Evolutionary conservation across 37 sponge, comb jelly and placozoan species (phyloP).

Genomic region (Hormiphora californensis): DNA sequence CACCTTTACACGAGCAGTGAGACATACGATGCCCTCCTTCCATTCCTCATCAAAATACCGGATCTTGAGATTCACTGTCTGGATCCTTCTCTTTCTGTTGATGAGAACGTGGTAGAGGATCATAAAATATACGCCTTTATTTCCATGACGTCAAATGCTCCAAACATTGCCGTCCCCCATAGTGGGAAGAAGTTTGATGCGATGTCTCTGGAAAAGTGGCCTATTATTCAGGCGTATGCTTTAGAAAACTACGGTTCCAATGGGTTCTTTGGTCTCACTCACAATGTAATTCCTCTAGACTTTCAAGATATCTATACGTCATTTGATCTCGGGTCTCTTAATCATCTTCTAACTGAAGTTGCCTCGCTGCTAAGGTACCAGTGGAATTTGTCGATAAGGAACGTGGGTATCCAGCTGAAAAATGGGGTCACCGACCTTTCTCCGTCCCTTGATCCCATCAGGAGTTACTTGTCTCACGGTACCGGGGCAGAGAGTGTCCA

Average conservation of each 20-base stretch:
- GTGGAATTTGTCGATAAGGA: conserved; percentile 28
- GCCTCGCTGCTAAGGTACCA: not conserved
- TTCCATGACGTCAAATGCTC: not conserved
- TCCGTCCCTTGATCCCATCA: not conserved
- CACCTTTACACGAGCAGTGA: not conserved
- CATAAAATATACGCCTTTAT: conserved; percentile 41
- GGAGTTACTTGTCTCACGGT: not conserved
- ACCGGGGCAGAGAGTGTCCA: not conserved
- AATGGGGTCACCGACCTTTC: not conserved
- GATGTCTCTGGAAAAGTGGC: conserved; percentile 36
- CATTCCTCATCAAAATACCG: not conserved
- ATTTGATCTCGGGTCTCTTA: conserved; percentile 49
- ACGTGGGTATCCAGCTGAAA: not conserved
- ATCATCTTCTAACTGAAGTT: conserved; percentile 8
- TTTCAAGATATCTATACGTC: not conserved
- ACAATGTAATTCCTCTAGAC: not conserved
- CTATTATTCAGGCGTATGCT: conserved; percentile 42
- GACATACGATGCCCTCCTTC: not conserved
- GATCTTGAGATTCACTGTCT: conserved; percentile 32
- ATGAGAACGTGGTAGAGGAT: conserved; percentile 29
- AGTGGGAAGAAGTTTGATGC: not conserved
- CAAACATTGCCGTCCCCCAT: not conserved
- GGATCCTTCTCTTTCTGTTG: not conserved
- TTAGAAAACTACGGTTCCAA: conserved; percentile 42
- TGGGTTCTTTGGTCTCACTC: conserved; percentile 31